A percentile compares a stretch with the other conserved stretches of the same genome.
Conservation (phyloP, 1,140 invertebrate species). For the Harlomillsia oculata region DNA sequence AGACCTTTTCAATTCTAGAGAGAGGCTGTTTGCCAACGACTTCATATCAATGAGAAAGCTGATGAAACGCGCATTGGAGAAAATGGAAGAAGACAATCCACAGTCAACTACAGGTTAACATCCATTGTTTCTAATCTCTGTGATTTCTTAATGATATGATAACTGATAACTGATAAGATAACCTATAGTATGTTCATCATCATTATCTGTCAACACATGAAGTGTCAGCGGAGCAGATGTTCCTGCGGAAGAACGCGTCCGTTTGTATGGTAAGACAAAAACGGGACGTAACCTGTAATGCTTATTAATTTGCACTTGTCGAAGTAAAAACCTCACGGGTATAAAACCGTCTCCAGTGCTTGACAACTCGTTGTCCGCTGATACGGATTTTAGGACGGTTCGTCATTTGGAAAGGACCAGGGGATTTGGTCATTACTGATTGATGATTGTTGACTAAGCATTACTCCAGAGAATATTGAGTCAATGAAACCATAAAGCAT, state of each 20-base stretch:
- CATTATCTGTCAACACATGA: too few relatives aligned
- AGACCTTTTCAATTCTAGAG: conserved; percentile 53
- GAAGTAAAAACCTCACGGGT: too few relatives aligned
- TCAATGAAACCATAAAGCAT: too few relatives aligned
- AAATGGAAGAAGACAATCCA: conserved; percentile 77
- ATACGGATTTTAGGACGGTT: conserved; percentile 95
- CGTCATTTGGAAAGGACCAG: conserved; percentile 96
- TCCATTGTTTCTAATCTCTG: too few relatives aligned
- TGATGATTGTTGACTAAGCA: too few relatives aligned
- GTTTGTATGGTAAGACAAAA: conserved; percentile 87
- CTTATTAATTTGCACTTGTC: too few relatives aligned
- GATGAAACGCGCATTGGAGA: conserved; percentile 97
- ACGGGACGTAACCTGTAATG: too few relatives aligned
- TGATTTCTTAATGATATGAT: too few relatives aligned
- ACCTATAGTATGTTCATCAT: too few relatives aligned
- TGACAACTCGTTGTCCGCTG: conserved; percentile 46
- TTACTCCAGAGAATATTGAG: too few relatives aligned
- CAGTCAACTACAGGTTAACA: conserved; percentile 52
- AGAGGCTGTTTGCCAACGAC: conserved; percentile 94
- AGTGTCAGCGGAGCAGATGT: conserved; percentile 55
- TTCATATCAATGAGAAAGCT: conserved; percentile 98
- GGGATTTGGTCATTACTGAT: conserved; percentile 64
- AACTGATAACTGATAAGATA: too few relatives aligned
- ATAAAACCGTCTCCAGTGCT: too few relatives aligned
- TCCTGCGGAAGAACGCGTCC: conserved; percentile 79